Evolutionary conservation across 2,888 invertebrate species (phyloP).

Genomic region (Alloplasta piceator): DNA sequence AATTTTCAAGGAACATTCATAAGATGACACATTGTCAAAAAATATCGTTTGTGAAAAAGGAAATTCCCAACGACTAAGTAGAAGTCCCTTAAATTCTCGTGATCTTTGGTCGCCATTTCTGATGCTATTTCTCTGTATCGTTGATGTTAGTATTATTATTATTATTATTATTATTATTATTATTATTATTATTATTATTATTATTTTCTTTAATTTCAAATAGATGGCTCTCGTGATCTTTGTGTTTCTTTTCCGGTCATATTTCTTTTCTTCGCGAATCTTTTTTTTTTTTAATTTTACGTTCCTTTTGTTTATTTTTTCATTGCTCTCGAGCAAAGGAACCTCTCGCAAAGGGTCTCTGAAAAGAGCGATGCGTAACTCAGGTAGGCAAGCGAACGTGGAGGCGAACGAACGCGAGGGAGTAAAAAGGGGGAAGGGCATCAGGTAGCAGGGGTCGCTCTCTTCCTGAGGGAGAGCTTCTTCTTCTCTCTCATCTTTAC

Average conservation of each 20-base stretch:
- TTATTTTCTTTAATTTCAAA: no score
- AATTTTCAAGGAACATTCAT: no score
- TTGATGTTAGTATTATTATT: no score
- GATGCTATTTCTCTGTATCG: no score
- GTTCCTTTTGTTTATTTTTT: constrained; percentile 29
- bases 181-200: no score
- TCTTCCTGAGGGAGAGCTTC: constrained; percentile 58
- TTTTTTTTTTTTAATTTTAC: constrained; percentile 42
- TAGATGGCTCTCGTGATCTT: neutral
- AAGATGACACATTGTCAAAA: no score
- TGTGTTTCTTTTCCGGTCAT: neutral
- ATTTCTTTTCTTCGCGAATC: constrained; percentile 6
- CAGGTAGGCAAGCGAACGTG: constrained; percentile 61
- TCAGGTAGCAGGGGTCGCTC: constrained; percentile 67
- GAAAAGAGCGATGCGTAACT: constrained; percentile 64
- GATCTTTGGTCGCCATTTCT: no score
- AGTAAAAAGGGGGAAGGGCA: constrained; percentile 43
- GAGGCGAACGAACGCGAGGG: constrained; percentile 51
- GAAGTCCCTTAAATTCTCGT: no score
- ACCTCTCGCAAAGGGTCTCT: neutral
- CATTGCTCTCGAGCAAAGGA: constrained; percentile 37
- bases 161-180: no score
- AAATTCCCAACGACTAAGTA: no score
- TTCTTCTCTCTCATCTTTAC: constrained; percentile 14
- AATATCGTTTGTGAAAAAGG: no score